Percentiles rank a stretch among this genome's conserved stretches.
phyloP scores from a whole-genome alignment of 2,888 invertebrate genomes.

The Homarus gammarus region DNA sequence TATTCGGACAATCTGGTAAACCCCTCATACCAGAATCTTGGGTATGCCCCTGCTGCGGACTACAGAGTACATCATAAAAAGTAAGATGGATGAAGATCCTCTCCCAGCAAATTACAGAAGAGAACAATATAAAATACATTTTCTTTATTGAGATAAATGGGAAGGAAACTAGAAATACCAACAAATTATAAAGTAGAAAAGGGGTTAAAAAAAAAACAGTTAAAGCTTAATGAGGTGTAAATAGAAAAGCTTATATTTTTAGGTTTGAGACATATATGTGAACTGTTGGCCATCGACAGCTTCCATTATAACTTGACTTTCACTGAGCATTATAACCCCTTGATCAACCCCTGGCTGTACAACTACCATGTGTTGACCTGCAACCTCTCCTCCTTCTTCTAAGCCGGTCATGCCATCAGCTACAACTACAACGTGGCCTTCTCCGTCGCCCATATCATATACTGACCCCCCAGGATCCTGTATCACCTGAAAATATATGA shows the following conservation, averaged over 20 bases:
- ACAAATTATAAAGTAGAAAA: too few species aligned
- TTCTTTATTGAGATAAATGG: too few species aligned
- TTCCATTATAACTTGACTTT: conserved; percentile 58
- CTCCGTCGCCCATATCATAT: conserved; percentile 68
- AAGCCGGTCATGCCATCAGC: conserved; percentile 50
- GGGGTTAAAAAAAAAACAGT: too few species aligned
- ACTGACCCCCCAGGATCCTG: conserved; percentile 51
- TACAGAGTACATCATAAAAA: too few species aligned
- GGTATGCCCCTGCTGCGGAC: too few species aligned
- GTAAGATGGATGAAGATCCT: too few species aligned
- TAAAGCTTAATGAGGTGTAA: too few species aligned
- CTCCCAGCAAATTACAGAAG: too few species aligned
- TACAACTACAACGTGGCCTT: conserved; percentile 66
- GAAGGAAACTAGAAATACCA: too few species aligned
- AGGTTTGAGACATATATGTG: conserved; percentile 44
- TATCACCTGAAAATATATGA: conserved; percentile 43
- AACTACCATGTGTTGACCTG: conserved; percentile 53
- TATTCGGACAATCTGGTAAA: too few species aligned
- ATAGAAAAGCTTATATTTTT: neutral
- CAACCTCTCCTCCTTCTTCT: conserved; percentile 31
- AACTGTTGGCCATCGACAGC: conserved; percentile 43
- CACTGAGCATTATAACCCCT: conserved; percentile 60
- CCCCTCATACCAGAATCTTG: too few species aligned
- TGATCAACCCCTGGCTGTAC: conserved; percentile 55
- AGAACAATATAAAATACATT: too few species aligned